Percentiles rank a stretch among this genome's conserved stretches.
Conservation (phyloP, 2,797 vertebrate genomes). For the Poecilia picta region DNA sequence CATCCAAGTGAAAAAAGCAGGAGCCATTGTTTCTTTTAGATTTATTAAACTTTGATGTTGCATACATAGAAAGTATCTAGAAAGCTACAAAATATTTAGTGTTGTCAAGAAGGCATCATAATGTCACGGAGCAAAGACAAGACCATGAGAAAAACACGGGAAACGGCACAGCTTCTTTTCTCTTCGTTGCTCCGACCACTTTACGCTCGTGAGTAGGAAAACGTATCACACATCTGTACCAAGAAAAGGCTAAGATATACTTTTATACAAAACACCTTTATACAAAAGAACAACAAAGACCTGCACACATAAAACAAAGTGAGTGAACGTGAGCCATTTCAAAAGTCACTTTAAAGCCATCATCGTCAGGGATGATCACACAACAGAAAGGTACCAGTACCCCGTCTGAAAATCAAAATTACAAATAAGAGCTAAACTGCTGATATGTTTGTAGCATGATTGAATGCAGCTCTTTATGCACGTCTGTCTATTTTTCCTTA, state of each 20-base stretch:
- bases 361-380: slow-evolving; percentile 92
- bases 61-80: slow-evolving; percentile 99
- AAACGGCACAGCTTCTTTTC: slow-evolving; percentile 85
- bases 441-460: slow-evolving; percentile 88
- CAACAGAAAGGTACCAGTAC: slow-evolving; percentile 98
- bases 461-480: slow-evolving; percentile 75
- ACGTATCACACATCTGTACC: slow-evolving; percentile 98
- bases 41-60: slow-evolving; percentile 99
- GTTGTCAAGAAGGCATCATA: slow-evolving; percentile 99
- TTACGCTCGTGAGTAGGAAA: slow-evolving; percentile 96
- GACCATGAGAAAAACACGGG: slow-evolving; percentile 98
- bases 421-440: slow-evolving; percentile 91
- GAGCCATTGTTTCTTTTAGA: slow-evolving; percentile 73
- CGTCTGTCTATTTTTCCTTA: slow-evolving; percentile 68
- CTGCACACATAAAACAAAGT: slow-evolving; percentile 92
- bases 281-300: slow-evolving; percentile 81
- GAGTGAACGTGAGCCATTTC: slow-evolving; percentile 92
- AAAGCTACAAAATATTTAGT: slow-evolving; percentile 99
- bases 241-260: slow-evolving; percentile 94
- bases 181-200: slow-evolving; percentile 89
- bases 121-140: slow-evolving; percentile 99
- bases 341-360: slow-evolving; percentile 98
- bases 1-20: slow-evolving; percentile 27
- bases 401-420: slow-evolving; percentile 89
- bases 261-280: slow-evolving; percentile 96